Conservation (phyloP, 37 sponge, comb jelly and placozoan genomes). For the Oscarella lobularis region DNA sequence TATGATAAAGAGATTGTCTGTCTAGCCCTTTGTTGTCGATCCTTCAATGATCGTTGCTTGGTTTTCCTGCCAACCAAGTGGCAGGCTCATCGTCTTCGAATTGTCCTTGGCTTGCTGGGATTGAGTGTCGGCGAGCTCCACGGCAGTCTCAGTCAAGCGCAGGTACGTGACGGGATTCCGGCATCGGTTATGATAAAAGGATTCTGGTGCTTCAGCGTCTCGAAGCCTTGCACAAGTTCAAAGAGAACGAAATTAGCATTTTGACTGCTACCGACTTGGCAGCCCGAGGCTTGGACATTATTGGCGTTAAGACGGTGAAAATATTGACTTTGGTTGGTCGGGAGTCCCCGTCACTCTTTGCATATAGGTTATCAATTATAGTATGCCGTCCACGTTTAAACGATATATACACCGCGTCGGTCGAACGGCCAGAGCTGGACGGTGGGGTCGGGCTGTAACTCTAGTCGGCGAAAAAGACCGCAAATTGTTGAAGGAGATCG, state of each 20-base stretch:
- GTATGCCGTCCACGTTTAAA: conserved; percentile 83
- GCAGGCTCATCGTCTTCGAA: conserved; percentile 67
- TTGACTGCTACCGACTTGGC: conserved; percentile 94
- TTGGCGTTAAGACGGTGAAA: conserved; percentile 82
- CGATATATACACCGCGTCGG: conserved; percentile 98
- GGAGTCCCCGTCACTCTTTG: conserved; percentile 26
- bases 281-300: conserved; percentile 90
- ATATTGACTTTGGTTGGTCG: conserved; percentile 78
- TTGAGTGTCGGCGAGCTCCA: conserved; percentile 82
- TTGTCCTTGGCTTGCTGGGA: conserved; percentile 74
- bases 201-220: conserved; percentile 41
- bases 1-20: not conserved
- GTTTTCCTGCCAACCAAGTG: conserved; percentile 84
- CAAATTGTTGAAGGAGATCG: conserved; percentile 77
- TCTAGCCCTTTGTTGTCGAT: conserved; percentile 77
- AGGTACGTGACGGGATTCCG: conserved; percentile 19
- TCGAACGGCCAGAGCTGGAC: conserved; percentile 89
- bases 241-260: conserved; percentile 51
- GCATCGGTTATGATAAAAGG: not conserved
- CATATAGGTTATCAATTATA: conserved; percentile 65
- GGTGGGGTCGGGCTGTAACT: conserved; percentile 76
- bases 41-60: conserved; percentile 77
- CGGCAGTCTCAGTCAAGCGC: conserved; percentile 81
- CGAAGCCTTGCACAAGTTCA: conserved; percentile 80
- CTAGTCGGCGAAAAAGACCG: conserved; percentile 94